Percentiles rank a stretch among this genome's conserved stretches.
Conservation (phyloP, 2,888 invertebrate species). For the Eucera pruinosa region DNA sequence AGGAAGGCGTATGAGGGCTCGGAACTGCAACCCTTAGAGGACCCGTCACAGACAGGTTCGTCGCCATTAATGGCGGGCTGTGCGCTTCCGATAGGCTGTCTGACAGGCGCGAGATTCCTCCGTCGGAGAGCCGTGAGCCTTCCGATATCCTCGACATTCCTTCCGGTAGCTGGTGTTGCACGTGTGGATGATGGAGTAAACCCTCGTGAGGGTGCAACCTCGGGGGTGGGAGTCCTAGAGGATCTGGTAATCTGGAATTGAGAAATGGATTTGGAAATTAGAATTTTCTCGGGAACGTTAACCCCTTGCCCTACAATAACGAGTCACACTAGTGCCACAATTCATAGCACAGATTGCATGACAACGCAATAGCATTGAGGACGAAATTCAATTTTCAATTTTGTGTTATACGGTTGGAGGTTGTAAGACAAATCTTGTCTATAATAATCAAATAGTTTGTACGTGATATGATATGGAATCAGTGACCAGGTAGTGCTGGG, state of each 20-base stretch:
- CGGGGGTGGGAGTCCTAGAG: slow-evolving; percentile 80
- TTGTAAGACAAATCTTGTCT: too few species aligned
- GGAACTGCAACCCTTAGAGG: slow-evolving; percentile 82
- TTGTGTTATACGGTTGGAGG: too few species aligned
- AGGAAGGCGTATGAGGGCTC: slow-evolving; percentile 83
- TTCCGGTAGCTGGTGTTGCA: slow-evolving; percentile 77
- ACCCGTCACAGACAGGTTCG: slow-evolving; percentile 82
- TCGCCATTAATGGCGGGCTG: slow-evolving; percentile 83
- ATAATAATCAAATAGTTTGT: too few species aligned
- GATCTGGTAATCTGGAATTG: slow-evolving; percentile 80
- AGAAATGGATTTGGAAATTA: background rate
- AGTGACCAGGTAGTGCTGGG: too few species aligned
- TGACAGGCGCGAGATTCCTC: slow-evolving; percentile 81
- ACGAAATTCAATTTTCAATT: too few species aligned
- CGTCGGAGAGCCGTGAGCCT: slow-evolving; percentile 81
- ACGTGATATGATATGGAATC: too few species aligned
- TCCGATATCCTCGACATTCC: slow-evolving; percentile 82
- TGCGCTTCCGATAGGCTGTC: slow-evolving; percentile 83
- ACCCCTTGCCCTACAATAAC: too few species aligned
- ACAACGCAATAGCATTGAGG: too few species aligned
- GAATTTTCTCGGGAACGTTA: background rate
- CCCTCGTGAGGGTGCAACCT: slow-evolving; percentile 81
- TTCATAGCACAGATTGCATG: too few species aligned
- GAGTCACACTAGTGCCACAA: too few species aligned
- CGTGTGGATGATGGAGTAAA: slow-evolving; percentile 79